Percentiles rank a stretch among this genome's conserved stretches.
These are phyloP conservation scores for Oasisia sp. DNA, from an alignment of 2,888 invertebrate genomes.

Conservation along the genomic window DNA sequence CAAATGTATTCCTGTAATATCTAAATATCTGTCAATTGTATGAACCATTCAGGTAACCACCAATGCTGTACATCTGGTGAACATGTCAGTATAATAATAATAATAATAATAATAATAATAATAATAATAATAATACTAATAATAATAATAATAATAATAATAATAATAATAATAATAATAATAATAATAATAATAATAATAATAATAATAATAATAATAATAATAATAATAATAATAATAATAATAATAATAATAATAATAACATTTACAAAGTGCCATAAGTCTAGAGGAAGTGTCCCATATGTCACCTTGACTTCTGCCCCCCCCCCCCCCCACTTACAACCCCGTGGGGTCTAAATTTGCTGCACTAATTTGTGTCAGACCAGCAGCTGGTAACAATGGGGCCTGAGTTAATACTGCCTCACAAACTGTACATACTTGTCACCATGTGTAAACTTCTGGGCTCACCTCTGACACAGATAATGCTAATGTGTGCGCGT, in stretches of 20 bases:
- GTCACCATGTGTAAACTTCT: background rate
- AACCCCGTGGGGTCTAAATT: background rate
- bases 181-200: too few species aligned
- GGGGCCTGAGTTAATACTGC: background rate
- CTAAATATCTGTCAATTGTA: background rate
- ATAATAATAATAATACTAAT: too few species aligned
- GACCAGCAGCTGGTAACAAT: background rate
- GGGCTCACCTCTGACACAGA: background rate
- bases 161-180: too few species aligned
- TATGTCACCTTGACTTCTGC: background rate
- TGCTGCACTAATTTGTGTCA: background rate
- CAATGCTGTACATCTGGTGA: background rate
- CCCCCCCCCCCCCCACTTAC: background rate
- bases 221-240: too few species aligned
- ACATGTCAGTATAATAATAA: background rate
- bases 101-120: too few species aligned
- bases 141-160: too few species aligned
- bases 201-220: too few species aligned
- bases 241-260: too few species aligned
- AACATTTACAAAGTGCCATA: too few species aligned
- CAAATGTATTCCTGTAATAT: background rate
- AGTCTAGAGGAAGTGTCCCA: too few species aligned
- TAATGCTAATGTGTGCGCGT: background rate
- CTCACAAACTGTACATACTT: background rate
- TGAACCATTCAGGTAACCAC: background rate